Conservation (phyloP, 2,888 invertebrate genomes). For the Tineola bisselliella region DNA sequence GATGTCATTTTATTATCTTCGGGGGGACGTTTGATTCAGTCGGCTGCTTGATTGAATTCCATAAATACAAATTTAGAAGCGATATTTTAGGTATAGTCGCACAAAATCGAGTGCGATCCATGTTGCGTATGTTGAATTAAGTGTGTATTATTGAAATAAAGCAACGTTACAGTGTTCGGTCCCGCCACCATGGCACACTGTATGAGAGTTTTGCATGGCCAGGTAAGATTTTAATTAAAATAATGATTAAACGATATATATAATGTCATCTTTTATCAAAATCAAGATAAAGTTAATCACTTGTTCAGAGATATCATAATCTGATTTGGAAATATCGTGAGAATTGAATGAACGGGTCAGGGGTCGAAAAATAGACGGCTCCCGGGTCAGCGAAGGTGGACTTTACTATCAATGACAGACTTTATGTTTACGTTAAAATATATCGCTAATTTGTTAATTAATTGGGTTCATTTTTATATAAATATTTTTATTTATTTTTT, state of each 20-base stretch:
- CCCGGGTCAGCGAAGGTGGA: slow-evolving; percentile 33
- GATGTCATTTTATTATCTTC: neutral
- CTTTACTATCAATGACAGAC: slow-evolving; percentile 16
- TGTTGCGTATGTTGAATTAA: slow-evolving; percentile 45
- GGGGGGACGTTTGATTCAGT: neutral
- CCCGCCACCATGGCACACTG: slow-evolving; percentile 78
- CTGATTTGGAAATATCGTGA: slow-evolving; percentile 26
- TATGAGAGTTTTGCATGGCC: slow-evolving; percentile 80
- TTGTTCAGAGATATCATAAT: slow-evolving; percentile 41
- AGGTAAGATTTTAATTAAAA: slow-evolving; percentile 58
- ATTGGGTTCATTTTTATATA: neutral
- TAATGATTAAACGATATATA: neutral
- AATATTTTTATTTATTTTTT: neutral
- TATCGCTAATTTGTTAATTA: neutral
- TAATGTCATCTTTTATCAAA: neutral
- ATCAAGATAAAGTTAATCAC: neutral
- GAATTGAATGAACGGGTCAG: slow-evolving; percentile 41
- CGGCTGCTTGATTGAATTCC: neutral
- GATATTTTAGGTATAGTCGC: neutral
- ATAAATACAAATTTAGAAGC: neutral
- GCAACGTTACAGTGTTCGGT: slow-evolving; percentile 25
- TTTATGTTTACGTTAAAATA: neutral
- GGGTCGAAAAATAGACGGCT: slow-evolving; percentile 31
- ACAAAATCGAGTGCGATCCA: slow-evolving; percentile 31
- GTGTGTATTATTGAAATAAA: slow-evolving; percentile 25